Percentiles rank a stretch among this genome's conserved stretches.
phyloP scores from a whole-genome alignment of 2,113 vertebrate genomes.

The Carassius gibelio region DNA sequence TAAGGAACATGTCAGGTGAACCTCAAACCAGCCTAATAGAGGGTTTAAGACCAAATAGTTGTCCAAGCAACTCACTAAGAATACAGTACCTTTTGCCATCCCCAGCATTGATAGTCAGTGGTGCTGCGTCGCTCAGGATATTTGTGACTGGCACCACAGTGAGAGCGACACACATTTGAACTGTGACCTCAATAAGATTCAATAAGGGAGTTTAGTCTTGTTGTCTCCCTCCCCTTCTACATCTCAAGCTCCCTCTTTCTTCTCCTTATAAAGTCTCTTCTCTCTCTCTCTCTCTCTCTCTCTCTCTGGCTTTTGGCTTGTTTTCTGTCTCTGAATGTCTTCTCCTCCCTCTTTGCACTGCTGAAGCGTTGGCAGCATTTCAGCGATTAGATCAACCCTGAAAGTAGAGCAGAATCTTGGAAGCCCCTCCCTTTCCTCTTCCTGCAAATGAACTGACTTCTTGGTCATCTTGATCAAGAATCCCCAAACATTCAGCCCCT shows the following conservation, averaged over 20 bases:
- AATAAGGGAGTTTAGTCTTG: slow-evolving; percentile 38
- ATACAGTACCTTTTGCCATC: neutral
- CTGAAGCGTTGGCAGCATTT: slow-evolving; percentile 15
- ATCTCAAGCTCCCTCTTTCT: slow-evolving; percentile 23
- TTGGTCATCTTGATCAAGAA: neutral
- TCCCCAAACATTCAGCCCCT: neutral
- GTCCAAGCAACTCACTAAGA: neutral
- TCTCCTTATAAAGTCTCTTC: slow-evolving; percentile 33
- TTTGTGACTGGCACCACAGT: slow-evolving; percentile 23
- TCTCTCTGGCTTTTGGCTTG: slow-evolving; percentile 1
- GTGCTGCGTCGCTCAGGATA: neutral
- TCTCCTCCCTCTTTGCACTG: slow-evolving; percentile 14
- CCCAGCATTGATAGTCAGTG: neutral
- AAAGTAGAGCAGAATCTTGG: slow-evolving; percentile 36
- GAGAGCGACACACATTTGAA: slow-evolving; percentile 33
- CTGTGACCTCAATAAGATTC: slow-evolving; percentile 48
- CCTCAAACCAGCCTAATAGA: neutral
- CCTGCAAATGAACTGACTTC: neutral
- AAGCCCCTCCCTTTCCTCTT: neutral
- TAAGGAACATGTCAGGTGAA: neutral
- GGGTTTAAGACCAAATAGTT: neutral
- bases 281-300: slow-evolving; percentile 29
- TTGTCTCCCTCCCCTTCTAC: slow-evolving; percentile 26
- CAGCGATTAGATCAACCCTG: slow-evolving; percentile 49
- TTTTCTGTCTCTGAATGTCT: neutral